These are phyloP conservation scores for Orthonyx spaldingii DNA, from an alignment of 2,113 vertebrate genomes.

Conservation along the genomic window DNA sequence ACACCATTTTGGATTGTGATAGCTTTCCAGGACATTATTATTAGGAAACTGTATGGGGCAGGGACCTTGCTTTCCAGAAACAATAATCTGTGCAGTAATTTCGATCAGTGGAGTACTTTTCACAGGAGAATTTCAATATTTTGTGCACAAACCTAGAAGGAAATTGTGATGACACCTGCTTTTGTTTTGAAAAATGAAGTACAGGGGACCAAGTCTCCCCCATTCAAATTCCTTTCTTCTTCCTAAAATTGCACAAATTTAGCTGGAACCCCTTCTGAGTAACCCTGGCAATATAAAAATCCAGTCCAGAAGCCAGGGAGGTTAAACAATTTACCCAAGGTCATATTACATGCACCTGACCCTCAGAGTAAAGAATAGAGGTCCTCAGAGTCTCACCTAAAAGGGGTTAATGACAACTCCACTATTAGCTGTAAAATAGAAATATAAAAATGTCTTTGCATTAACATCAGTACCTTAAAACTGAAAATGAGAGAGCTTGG, in stretches of 20 bases:
- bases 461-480: constrained; percentile 24
- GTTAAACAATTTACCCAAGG: constrained; percentile 17
- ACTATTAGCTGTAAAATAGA: constrained; percentile 27
- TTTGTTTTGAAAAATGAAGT: not conserved
- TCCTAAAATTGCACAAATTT: not conserved
- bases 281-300: not conserved
- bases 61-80: not conserved
- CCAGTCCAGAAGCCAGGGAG: not conserved
- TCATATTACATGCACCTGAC: not conserved
- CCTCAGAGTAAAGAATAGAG: not conserved
- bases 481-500: not conserved
- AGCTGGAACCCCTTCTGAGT: not conserved
- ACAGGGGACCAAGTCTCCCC: not conserved
- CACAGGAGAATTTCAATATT: not conserved
- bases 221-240: not conserved
- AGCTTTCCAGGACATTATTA: not conserved
- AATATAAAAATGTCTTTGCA: constrained; percentile 10
- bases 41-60: not conserved
- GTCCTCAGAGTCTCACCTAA: not conserved
- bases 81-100: not conserved
- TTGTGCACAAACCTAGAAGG: not conserved
- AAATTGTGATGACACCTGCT: not conserved
- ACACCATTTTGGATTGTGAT: not conserved
- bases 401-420: not conserved
- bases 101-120: not conserved